Percentiles rank a stretch among this genome's conserved stretches.
These are phyloP conservation scores for Herpetotheres cachinnans DNA, from an alignment of 2,113 vertebrate species.

Conservation along the genomic window DNA sequence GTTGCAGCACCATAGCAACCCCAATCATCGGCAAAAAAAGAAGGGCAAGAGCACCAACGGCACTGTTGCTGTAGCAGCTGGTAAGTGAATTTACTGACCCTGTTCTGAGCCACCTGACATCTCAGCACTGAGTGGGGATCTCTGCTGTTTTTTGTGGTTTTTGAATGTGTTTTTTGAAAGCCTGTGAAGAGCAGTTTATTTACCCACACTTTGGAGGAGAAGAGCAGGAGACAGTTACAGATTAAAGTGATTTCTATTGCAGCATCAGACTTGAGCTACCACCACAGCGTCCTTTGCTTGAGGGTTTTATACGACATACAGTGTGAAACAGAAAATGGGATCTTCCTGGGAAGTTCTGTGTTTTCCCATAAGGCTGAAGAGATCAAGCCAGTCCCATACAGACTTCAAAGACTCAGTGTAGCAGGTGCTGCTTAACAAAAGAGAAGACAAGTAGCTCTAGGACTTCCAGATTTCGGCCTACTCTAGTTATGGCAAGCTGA, in stretches of 20 bases:
- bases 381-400: background rate
- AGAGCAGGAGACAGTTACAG: background rate
- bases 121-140: background rate
- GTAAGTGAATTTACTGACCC: background rate
- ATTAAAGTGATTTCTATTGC: background rate
- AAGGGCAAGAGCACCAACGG: background rate
- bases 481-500: background rate
- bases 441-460: background rate
- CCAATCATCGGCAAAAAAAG: background rate
- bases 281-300: background rate
- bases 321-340: background rate
- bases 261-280: background rate
- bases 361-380: background rate
- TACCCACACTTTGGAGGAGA: background rate
- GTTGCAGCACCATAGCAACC: background rate
- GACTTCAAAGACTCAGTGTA: background rate
- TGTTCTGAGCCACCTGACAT: background rate
- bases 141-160: no score
- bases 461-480: background rate
- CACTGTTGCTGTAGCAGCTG: background rate
- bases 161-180: background rate
- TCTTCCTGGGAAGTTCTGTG: background rate
- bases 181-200: background rate
- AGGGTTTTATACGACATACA: background rate
- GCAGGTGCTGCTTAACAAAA: background rate